phyloP scores from a whole-genome alignment of 2,113 vertebrate species.

The Fregetta grallaria region DNA sequence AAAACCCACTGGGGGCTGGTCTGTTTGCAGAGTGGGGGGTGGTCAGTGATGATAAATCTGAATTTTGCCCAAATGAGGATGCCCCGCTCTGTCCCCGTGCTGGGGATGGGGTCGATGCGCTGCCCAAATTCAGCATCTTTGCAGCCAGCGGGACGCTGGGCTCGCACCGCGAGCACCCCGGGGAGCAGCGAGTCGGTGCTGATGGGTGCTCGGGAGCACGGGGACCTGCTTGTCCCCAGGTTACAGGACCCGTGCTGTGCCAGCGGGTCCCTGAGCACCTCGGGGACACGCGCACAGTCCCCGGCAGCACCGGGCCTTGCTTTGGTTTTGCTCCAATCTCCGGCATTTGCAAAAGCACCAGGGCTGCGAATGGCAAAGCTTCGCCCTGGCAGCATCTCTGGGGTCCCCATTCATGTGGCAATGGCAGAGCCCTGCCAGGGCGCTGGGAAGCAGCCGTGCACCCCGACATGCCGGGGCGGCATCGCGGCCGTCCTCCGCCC shows the following conservation, averaged over 20 bases:
- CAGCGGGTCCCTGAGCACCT: not conserved
- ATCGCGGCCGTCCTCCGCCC: not conserved
- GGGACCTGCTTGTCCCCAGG: too few relatives aligned
- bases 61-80: rapidly evolving
- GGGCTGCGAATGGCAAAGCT: not conserved
- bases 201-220: not conserved
- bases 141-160: rapidly evolving
- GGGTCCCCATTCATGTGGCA: rapidly evolving
- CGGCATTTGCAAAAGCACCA: not conserved
- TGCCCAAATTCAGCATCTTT: not conserved
- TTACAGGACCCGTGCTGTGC: not conserved
- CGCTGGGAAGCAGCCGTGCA: not conserved
- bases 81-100: rapidly evolving
- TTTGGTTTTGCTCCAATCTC: not conserved
- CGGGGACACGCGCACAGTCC: rapidly evolving
- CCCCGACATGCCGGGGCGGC: not conserved
- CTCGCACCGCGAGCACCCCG: rapidly evolving
- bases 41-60: rapidly evolving
- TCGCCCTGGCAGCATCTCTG: rapidly evolving
- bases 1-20: not conserved
- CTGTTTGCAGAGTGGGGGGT: rapidly evolving
- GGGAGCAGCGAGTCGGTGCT: not conserved
- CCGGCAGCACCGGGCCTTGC: not conserved
- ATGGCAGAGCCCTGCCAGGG: not conserved
- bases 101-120: rapidly evolving